A percentile compares a stretch with the other conserved stretches of the same genome.
Conservation (phyloP, 1,140 invertebrate species). For the Sarcophaga bullata region DNA sequence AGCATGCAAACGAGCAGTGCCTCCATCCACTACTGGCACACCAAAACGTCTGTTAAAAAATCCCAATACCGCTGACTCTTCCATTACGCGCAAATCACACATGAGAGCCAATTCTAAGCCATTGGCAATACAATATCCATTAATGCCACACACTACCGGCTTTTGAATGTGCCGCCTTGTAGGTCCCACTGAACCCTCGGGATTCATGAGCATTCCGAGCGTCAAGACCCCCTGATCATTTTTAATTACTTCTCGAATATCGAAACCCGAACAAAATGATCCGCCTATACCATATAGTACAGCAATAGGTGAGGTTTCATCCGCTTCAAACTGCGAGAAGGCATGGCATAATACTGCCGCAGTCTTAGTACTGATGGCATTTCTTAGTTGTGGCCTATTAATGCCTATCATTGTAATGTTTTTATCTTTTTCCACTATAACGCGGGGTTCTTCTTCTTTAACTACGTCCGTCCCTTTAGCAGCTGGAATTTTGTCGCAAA, state of each 20-base stretch:
- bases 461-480: too few relatives aligned
- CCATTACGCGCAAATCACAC: constrained; percentile 89
- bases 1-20: constrained; percentile 80
- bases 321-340: constrained; percentile 82
- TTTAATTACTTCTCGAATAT: constrained; percentile 75
- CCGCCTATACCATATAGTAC: constrained; percentile 89
- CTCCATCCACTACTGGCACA: constrained; percentile 86
- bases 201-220: constrained; percentile 59
- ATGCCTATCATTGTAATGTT: constrained; percentile 82
- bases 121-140: constrained; percentile 88
- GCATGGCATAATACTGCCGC: constrained; percentile 75
- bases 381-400: constrained; percentile 83
- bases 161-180: constrained; percentile 77
- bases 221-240: constrained; percentile 56
- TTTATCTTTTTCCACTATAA: constrained; percentile 67
- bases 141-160: constrained; percentile 85
- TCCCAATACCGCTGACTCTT: constrained; percentile 82
- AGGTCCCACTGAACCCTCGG: constrained; percentile 68
- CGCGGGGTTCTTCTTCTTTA: not conserved
- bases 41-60: constrained; percentile 87
- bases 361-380: constrained; percentile 79
- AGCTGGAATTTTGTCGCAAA: not conserved
- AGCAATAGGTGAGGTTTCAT: constrained; percentile 74
- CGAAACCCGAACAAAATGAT: constrained; percentile 91
- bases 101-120: constrained; percentile 90